These are phyloP conservation scores for Synergus itoensis DNA, from an alignment of 2,888 invertebrate species.

Conservation along the genomic window DNA sequence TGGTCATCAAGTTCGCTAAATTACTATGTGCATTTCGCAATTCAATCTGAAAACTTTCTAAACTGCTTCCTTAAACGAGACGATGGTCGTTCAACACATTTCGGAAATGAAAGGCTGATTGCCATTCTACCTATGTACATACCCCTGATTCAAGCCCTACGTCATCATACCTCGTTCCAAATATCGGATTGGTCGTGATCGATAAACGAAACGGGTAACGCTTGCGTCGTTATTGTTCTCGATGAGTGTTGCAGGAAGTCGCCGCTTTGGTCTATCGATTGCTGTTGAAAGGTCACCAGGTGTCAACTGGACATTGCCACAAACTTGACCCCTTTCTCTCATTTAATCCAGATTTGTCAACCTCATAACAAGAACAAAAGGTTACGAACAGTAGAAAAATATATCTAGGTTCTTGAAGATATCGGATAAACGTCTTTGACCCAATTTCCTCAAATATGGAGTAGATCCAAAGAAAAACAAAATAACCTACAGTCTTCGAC, in stretches of 20 bases:
- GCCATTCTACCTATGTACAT: slow-evolving; percentile 43
- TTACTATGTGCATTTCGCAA: slow-evolving; percentile 8
- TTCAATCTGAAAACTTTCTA: background rate
- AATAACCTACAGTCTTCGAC: too few species aligned
- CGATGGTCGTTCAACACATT: slow-evolving; percentile 42
- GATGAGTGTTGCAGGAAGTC: slow-evolving; percentile 26
- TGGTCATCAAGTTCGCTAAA: slow-evolving; percentile 12
- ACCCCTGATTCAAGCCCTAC: background rate
- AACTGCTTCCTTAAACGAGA: slow-evolving; percentile 19
- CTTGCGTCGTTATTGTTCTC: background rate
- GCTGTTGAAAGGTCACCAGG: background rate
- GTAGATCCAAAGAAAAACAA: background rate
- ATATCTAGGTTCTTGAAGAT: background rate
- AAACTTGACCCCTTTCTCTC: slow-evolving; percentile 34
- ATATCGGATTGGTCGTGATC: slow-evolving; percentile 21
- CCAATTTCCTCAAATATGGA: background rate
- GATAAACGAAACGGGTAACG: slow-evolving; percentile 20
- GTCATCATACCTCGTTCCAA: slow-evolving; percentile 26
- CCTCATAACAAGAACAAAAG: slow-evolving; percentile 7
- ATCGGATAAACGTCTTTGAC: background rate
- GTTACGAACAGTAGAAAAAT: background rate
- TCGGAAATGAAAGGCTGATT: slow-evolving; percentile 54
- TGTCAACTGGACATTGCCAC: slow-evolving; percentile 22
- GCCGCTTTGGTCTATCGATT: slow-evolving; percentile 31
- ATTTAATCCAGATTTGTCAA: background rate